Percentiles rank a stretch among this genome's conserved stretches.
phyloP scores from a whole-genome alignment of 1,140 invertebrate genomes.

The Mylabris phalerata region DNA sequence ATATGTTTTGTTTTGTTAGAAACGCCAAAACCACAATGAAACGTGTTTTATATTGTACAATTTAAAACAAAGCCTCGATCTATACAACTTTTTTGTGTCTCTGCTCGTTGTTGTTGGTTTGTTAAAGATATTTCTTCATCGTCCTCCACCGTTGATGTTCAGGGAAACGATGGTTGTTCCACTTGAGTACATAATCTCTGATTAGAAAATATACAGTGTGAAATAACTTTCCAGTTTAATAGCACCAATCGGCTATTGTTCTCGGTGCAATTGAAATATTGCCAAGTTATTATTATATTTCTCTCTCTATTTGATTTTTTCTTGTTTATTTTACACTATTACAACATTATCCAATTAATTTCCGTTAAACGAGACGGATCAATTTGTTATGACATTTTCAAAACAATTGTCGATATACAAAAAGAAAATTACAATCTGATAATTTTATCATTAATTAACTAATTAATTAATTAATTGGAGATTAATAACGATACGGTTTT shows the following conservation, averaged over 20 bases:
- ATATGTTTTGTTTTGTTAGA: conserved; percentile 13
- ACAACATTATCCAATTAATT: too few relatives aligned
- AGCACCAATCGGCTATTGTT: conserved; percentile 9
- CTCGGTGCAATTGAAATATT: neutral
- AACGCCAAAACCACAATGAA: conserved; percentile 14
- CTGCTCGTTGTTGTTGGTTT: conserved; percentile 1
- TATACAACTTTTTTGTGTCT: conserved; percentile 8
- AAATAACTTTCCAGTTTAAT: conserved; percentile 21
- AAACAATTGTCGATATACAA: too few relatives aligned
- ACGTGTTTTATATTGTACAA: conserved; percentile 22
- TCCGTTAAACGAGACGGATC: too few relatives aligned
- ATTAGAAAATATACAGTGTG: conserved; percentile 22
- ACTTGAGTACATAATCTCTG: conserved; percentile 20
- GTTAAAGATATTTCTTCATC: conserved; percentile 2
- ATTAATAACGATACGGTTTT: too few relatives aligned
- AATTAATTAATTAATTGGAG: too few relatives aligned
- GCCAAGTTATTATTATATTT: too few relatives aligned
- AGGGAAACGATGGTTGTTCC: conserved; percentile 18
- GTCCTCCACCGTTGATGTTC: conserved; percentile 1
- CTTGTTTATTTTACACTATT: neutral
- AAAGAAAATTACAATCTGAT: too few relatives aligned
- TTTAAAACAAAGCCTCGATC: conserved; percentile 18
- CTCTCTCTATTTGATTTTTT: conserved; percentile 4
- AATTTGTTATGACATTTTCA: too few relatives aligned
- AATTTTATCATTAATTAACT: too few relatives aligned